A percentile compares a stretch with the other conserved stretches of the same genome.
phyloP scores from a whole-genome alignment of 2,888 invertebrate species.

The Tiphia femorata region DNA sequence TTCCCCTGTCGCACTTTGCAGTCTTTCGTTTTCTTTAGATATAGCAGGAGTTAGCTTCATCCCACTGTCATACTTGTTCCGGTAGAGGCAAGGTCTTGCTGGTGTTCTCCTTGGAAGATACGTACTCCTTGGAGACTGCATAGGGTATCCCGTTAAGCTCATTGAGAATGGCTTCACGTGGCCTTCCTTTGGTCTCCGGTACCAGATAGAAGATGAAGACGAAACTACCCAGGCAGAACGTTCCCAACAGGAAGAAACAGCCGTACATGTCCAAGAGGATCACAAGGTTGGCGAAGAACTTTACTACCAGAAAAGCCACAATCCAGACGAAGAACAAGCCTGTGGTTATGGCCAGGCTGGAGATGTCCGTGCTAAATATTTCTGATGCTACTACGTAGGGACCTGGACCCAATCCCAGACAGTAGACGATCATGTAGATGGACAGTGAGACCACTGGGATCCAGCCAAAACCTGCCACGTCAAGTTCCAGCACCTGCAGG shows the following conservation, averaged over 20 bases:
- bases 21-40: too few species aligned
- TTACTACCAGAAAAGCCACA: slow-evolving; percentile 53
- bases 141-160: slow-evolving; percentile 48
- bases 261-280: slow-evolving; percentile 52
- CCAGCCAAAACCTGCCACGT: slow-evolving; percentile 67
- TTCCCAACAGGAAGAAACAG: slow-evolving; percentile 58
- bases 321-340: slow-evolving; percentile 53
- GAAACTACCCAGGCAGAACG: slow-evolving; percentile 47
- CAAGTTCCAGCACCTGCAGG: slow-evolving; percentile 48
- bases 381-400: slow-evolving; percentile 71
- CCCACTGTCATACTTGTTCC: too few species aligned
- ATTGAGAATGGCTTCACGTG: slow-evolving; percentile 56
- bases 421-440: slow-evolving; percentile 71
- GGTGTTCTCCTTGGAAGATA: not conserved
- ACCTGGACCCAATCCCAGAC: slow-evolving; percentile 71
- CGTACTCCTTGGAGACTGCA: not conserved
- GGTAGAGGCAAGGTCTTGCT: not conserved
- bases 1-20: too few species aligned
- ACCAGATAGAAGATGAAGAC: slow-evolving; percentile 50
- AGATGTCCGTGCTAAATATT: slow-evolving; percentile 66
- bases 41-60: too few species aligned
- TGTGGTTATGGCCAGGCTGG: slow-evolving; percentile 49
- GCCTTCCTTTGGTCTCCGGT: slow-evolving; percentile 63
- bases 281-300: slow-evolving; percentile 52
- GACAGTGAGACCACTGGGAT: slow-evolving; percentile 71